A percentile compares a stretch with the other conserved stretches of the same genome.
These are phyloP conservation scores for Melieria omissa DNA, from an alignment of 2,888 invertebrate species.

Conservation along the genomic window DNA sequence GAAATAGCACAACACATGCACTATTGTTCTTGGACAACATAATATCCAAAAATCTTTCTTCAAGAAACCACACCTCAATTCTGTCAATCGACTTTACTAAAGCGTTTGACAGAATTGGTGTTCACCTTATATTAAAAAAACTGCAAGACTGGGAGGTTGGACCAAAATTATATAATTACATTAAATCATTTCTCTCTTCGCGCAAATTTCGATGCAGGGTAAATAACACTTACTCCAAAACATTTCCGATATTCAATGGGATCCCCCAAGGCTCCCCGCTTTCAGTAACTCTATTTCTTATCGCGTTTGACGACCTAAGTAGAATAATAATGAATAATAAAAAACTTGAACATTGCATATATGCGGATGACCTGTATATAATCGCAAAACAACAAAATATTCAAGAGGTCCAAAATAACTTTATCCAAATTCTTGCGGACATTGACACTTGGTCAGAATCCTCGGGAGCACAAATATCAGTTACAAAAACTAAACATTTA, in stretches of 20 bases:
- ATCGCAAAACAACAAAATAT: no score
- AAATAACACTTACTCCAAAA: not conserved
- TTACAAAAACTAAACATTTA: no score
- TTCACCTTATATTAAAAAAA: conserved; percentile 2
- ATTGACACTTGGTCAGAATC: no score
- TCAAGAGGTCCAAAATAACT: no score
- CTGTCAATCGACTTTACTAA: conserved; percentile 15
- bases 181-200: conserved; percentile 11
- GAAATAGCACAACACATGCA: not conserved
- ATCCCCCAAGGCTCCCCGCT: conserved; percentile 26
- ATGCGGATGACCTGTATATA: no score
- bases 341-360: no score
- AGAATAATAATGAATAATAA: no score
- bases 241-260: not conserved
- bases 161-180: conserved; percentile 7
- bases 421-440: no score
- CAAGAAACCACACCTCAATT: conserved; percentile 10
- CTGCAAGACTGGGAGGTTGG: conserved; percentile 6
- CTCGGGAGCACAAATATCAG: no score
- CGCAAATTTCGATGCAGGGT: conserved; percentile 2
- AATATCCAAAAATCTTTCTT: not conserved
- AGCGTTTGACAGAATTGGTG: conserved; percentile 11
- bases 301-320: conserved; percentile 11
- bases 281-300: conserved; percentile 14
- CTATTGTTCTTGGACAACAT: conserved; percentile 5